Conservation (phyloP, 2,888 invertebrate genomes). For the Agrotis segetum region DNA sequence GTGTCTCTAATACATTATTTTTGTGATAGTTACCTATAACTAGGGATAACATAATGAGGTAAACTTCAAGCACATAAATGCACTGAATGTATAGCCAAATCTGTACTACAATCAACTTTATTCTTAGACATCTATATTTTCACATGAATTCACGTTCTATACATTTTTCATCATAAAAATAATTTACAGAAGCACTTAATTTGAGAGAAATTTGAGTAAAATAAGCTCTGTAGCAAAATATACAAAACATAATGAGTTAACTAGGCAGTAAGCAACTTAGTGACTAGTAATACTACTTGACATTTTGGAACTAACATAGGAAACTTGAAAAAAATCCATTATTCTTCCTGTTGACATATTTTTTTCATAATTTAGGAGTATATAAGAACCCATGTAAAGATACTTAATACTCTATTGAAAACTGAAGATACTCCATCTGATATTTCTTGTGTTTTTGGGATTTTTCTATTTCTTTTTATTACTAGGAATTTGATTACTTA, state of each 20-base stretch:
- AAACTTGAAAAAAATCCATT: not conserved
- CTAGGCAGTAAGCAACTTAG: not conserved
- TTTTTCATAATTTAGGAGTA: no score
- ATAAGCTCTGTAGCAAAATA: not conserved
- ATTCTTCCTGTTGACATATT: no score
- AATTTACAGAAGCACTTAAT: not conserved
- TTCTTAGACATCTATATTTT: no score
- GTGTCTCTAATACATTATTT: not conserved
- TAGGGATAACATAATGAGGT: not conserved
- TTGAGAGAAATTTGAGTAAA: slow-evolving; percentile 8
- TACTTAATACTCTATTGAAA: no score
- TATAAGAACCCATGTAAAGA: no score
- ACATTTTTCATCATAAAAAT: no score
- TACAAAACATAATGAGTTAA: not conserved
- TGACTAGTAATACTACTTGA: slow-evolving; percentile 17
- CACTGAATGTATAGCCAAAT: not conserved
- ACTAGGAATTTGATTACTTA: no score
- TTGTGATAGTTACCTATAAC: not conserved
- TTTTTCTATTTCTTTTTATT: no score
- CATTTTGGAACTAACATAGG: not conserved
- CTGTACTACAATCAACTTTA: no score
- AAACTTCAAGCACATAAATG: not conserved
- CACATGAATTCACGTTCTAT: no score
- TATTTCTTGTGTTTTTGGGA: no score
- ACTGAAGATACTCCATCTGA: no score